Conservation (phyloP, 2,113 vertebrate species). For the Poeciliopsis occidentalis region DNA sequence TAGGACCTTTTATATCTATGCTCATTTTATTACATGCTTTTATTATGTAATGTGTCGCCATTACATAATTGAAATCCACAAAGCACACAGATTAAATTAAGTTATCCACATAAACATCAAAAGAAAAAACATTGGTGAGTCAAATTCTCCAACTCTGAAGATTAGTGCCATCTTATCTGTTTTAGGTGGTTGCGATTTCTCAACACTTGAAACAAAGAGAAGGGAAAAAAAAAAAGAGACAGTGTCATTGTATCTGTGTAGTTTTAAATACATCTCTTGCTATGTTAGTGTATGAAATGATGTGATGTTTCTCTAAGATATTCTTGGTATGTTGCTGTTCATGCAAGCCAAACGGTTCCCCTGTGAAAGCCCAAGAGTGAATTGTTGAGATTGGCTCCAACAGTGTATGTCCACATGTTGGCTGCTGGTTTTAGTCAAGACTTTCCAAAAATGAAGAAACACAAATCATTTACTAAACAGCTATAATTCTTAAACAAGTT, state of each 20-base stretch:
- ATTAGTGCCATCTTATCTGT: conserved; percentile 47
- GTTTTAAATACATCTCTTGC: conserved; percentile 67
- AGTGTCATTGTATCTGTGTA: conserved; percentile 39
- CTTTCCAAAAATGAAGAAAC: conserved; percentile 70
- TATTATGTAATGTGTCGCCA: too few relatives aligned
- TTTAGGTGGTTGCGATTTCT: conserved; percentile 50
- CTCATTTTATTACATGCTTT: too few relatives aligned
- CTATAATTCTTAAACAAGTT: conserved; percentile 58
- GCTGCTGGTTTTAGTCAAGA: conserved; percentile 69
- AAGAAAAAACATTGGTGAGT: conserved; percentile 7
- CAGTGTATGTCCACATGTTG: conserved; percentile 35
- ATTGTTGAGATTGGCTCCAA: conserved; percentile 70
- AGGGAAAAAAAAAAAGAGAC: conserved; percentile 41
- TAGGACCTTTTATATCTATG: too few relatives aligned
- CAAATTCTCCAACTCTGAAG: background rate
- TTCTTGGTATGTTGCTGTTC: conserved; percentile 64
- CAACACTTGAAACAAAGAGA: conserved; percentile 56
- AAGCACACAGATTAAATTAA: too few relatives aligned
- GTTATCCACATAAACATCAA: background rate
- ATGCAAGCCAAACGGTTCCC: conserved; percentile 52
- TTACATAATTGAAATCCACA: too few relatives aligned
- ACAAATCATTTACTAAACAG: conserved; percentile 53
- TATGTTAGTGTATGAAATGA: conserved; percentile 60
- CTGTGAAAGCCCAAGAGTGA: conserved; percentile 56
- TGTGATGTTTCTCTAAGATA: conserved; percentile 61